A percentile compares a stretch with the other conserved stretches of the same genome.
Conservation (phyloP, 2,797 vertebrate genomes). For the Champsocephalus gunnari region DNA sequence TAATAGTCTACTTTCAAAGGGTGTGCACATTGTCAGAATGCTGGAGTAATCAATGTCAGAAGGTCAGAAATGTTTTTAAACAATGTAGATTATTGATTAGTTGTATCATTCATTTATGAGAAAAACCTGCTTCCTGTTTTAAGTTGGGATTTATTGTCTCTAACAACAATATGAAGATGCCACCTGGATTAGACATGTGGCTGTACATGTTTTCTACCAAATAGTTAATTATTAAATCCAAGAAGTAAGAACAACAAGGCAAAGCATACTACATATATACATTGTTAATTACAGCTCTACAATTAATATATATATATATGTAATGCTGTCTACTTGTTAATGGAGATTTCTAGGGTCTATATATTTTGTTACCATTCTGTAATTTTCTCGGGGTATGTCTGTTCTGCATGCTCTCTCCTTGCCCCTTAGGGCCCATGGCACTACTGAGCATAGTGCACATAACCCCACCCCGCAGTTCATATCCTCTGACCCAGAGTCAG, state of each 20-base stretch:
- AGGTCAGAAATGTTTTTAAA: not conserved
- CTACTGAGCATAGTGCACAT: slow-evolving; percentile 59
- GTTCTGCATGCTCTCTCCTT: slow-evolving; percentile 4
- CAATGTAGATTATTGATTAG: not conserved
- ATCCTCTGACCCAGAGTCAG: slow-evolving; percentile 75
- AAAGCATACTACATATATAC: not conserved
- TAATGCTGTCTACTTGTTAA: not conserved
- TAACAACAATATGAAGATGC: not conserved
- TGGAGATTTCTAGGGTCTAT: too few relatives aligned
- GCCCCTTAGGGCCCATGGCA: slow-evolving; percentile 39
- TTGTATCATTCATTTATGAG: not conserved
- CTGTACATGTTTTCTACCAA: not conserved
- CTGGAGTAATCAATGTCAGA: not conserved
- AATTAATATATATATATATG: not conserved
- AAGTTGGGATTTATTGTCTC: not conserved
- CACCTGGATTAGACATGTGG: not conserved
- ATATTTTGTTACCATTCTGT: not conserved
- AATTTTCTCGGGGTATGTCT: slow-evolving; percentile 12
- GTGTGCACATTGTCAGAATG: not conserved
- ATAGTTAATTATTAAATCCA: not conserved
- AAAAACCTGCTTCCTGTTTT: not conserved
- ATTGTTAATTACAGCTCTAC: not conserved
- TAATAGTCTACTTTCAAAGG: slow-evolving; percentile 11
- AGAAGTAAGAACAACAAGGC: not conserved
- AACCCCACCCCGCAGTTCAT: slow-evolving; percentile 51